Evolutionary conservation across 2,113 vertebrate species (phyloP), one percentile per base, ranked within the genome.

Genomic region (Oryzias woworae): DNA sequence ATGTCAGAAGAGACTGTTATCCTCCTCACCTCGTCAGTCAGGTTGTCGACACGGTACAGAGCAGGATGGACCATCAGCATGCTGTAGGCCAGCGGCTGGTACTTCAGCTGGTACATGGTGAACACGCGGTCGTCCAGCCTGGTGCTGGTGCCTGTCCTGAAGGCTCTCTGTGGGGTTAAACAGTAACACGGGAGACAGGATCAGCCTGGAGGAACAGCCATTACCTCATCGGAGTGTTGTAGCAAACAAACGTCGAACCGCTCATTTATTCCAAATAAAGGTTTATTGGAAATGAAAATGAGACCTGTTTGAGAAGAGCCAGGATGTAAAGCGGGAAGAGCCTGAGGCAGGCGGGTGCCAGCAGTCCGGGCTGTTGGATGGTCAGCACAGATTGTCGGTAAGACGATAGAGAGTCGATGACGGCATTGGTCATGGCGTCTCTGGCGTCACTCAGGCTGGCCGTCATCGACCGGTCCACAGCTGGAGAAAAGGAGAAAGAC

Each of bases 101-200:
- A 95, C 78, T 99, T 99, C 75, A 99, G 93, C 89, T 99, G 95
- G 80, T 92, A 97, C 97, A 98, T 98, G 73, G 95, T 92, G 66
- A 94, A 97, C 69, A 95, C 90, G 7, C 97, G 93, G 47, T 98
- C 96, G 75, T 98, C 97, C 72, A 98, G 84, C 44, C 94, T 90
- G 42, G 93, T 88, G 47, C 86, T 95, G 44, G 94, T 96, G 53
- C 96, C 95, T 1, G 94, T 95, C 81, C 97, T 92, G 91, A 98
- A 98, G 57, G 95, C 93, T 91, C 94, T 96, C 97, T 99, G 86
- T 57, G 57, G 31, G 31, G 41, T 1, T 18, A 48, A 47, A 66
- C 24, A 77, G 15, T 59, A 48, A 62, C 22, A 65, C 22, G 48
- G 23, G 48, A 47, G 4, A 16, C 0, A 12, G 36, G 36, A 2